phyloP scores from a whole-genome alignment of 2,888 invertebrate species.

The Ditula angustiorana region DNA sequence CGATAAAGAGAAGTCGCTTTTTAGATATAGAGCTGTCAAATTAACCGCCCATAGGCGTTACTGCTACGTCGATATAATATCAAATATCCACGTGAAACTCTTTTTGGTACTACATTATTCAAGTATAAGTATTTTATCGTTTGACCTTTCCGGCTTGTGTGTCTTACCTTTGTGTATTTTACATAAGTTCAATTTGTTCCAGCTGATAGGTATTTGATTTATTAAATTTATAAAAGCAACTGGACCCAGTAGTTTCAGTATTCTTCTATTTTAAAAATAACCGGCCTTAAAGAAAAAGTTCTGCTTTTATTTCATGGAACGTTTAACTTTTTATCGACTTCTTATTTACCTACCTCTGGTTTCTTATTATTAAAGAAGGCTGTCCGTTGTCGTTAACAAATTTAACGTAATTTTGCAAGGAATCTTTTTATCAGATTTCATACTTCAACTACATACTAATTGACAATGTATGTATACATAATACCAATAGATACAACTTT shows the following conservation, averaged over 20 bases:
- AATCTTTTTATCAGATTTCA: too few relatives aligned
- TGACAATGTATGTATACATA: too few relatives aligned
- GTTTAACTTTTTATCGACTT: too few relatives aligned
- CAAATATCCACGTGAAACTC: neutral
- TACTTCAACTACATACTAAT: too few relatives aligned
- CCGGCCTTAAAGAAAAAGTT: neutral
- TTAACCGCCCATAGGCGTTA: conserved; percentile 16
- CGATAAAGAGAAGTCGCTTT: conserved; percentile 23
- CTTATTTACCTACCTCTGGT: too few relatives aligned
- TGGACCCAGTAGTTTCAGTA: neutral
- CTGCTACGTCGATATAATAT: neutral
- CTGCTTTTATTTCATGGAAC: neutral
- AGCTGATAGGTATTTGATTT: neutral
- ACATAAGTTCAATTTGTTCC: too few relatives aligned
- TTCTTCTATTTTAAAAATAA: neutral
- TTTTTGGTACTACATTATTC: neutral
- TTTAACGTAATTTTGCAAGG: too few relatives aligned
- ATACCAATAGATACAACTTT: too few relatives aligned
- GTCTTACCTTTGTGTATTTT: neutral
- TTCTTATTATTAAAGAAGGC: too few relatives aligned
- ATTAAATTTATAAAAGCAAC: neutral
- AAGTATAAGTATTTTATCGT: neutral
- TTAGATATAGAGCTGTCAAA: conserved; percentile 30
- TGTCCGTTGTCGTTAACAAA: too few relatives aligned
- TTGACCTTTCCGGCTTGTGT: neutral